Base-by-base conservation (phyloP, 2,113 vertebrate genomes). In the Paramormyrops kingsleyae region DNA sequence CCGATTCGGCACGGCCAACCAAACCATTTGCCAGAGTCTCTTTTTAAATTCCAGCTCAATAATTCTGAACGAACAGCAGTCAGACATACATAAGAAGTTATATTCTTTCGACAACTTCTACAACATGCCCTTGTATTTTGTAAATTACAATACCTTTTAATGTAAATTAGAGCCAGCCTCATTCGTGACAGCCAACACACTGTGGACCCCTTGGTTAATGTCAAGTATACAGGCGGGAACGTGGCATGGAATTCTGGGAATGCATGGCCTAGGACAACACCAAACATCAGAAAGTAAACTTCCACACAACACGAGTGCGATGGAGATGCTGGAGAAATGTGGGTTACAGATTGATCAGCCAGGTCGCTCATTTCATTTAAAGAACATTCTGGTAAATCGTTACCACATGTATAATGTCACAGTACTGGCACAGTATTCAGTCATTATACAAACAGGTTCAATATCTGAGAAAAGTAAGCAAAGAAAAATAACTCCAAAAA, bases 351-450 rank as follows among this genome's bases (percentile, higher is more conserved):
- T 12, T 27, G 59, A 27, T 66, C 59, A 3, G 59, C 59, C 59
- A 83, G 44, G 19, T 21, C 17, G 9, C 74, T 83, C 21, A 24
- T 47, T 47, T 84, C 83, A 84, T 44, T 47, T 53, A 46, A n/a
- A 66, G 42, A 50, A 77, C 27, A 46, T 47, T 49, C 88, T 42
- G 19, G 56, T 42, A 84, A 83, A 53, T 66, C 42, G 44, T 47
- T 49, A 21, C 88, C 56, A 50, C 52, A 70, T 50, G 17, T 50
- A 86, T 90, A 31, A 77, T 31, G 24, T 27, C 35, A 89, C 88
- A 87, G 87, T 89, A 56, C 77, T 17, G 24, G 87, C 83, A 87
- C 66, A 59, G 62, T 87, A 53, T 49, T 59, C n/a, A 9, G 88
- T 56, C 47, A 24, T 62, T 46, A 47, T 66, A 52, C 15, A 17